Evolutionary conservation across 1,140 invertebrate genomes (phyloP), one percentile per base, ranked within the genome.

Genomic region (Lepidurus apus): DNA sequence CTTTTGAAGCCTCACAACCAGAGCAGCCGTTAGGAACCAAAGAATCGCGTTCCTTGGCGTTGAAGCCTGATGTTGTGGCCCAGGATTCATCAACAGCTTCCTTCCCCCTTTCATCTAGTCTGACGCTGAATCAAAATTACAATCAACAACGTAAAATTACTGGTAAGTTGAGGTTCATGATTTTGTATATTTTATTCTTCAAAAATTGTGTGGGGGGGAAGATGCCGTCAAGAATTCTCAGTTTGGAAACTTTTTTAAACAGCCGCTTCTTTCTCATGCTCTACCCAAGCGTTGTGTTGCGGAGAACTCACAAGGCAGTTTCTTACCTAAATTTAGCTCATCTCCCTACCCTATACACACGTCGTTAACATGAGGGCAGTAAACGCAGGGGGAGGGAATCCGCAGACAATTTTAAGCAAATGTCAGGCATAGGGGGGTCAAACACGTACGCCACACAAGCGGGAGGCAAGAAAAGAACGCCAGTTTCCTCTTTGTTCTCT

Each of bases 301-400:
- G 17, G 6, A 65, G 53, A 7, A 65, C 17, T 34, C 53, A 21
- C 9, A 21, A 9, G 13, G 13, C 17, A 21, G 17, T 65, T 65
- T 21, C 53, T 65, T 65, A 65, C 53, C 53, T 65, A 65, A 65
- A 65, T 65, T 65, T 65, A 65, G 53, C 53, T 65, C 53, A n/a
- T 65, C 53, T 21, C 45, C 17, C 17, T 47, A 47, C 45, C 45
- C 53, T 65, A 65, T 65, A 65, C 53, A 65, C 53, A 65, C 53
- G 53, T 65, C 53, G 53, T 65, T 65, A 65, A 21, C 1, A 65
- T 65, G 53, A 13, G 53, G n/a, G 53, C 53, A 65, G 53, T 65
- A 65, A 65, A 65, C 53, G 53, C 53, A n/a, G 53, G 21, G 21
- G 53, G 53, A 21, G 53, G 53, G 53, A 65, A 65, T 65, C 53